Evolutionary conservation across 2,113 vertebrate species (phyloP).

Genomic region (Phasianus colchicus): DNA sequence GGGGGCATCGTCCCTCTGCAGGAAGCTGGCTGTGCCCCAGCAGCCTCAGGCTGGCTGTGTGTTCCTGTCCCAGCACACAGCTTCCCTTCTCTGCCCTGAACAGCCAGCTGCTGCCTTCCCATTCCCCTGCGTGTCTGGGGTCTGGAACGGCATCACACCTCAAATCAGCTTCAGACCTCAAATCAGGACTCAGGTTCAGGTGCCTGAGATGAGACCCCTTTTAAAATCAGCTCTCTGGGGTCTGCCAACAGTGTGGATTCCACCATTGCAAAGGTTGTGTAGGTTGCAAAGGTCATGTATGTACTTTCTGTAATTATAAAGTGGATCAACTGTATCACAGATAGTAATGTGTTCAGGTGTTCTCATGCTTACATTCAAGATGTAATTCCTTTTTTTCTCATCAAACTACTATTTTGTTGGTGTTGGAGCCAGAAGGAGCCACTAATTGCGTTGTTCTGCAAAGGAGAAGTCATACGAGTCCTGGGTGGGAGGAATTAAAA

Average conservation of each 20-base stretch:
- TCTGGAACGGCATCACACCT: not conserved
- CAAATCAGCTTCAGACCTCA: not conserved
- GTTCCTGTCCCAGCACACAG: not conserved
- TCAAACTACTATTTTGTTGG: not conserved
- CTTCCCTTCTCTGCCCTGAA: not conserved
- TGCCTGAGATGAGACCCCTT: not conserved
- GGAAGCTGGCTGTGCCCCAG: not conserved
- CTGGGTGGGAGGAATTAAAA: not conserved
- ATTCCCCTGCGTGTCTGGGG: not conserved
- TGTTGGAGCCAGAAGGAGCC: not conserved
- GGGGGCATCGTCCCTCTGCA: rapidly evolving
- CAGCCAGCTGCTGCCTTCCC: not conserved
- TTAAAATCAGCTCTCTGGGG: not conserved
- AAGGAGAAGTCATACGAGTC: not conserved
- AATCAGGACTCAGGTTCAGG: rapidly evolving
- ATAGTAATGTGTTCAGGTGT: not conserved
- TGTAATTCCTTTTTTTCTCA: not conserved
- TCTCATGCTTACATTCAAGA: not conserved
- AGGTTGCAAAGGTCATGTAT: no score
- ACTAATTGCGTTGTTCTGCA: not conserved
- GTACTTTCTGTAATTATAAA: not conserved
- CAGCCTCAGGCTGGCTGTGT: not conserved
- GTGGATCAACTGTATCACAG: not conserved
- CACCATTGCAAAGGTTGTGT: not conserved
- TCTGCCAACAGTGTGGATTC: not conserved